Conservation (phyloP, 2,888 invertebrate genomes). For the Eilema griseolum region DNA sequence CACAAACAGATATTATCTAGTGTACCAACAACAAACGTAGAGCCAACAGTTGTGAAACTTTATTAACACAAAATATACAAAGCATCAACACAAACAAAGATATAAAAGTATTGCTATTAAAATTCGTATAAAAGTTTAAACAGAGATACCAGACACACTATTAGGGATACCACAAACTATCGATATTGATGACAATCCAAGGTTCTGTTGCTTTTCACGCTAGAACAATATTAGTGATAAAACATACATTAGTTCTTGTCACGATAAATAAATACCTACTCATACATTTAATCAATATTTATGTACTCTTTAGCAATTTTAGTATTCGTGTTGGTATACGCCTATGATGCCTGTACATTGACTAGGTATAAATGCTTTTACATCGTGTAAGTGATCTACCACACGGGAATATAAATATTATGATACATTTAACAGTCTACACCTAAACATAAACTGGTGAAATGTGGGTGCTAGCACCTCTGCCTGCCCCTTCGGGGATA, state of each 20-base stretch:
- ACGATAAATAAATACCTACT: constrained; percentile 1
- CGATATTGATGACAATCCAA: constrained; percentile 6
- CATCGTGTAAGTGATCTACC: background rate
- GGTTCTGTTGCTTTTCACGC: constrained; percentile 3
- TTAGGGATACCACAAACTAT: background rate
- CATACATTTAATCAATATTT: background rate
- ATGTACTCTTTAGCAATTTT: background rate
- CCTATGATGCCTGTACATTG: background rate
- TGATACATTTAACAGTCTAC: no score
- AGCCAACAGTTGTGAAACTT: background rate
- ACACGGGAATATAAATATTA: no score
- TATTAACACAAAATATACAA: background rate
- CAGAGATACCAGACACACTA: background rate
- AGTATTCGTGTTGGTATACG: background rate
- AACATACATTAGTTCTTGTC: constrained; percentile 12
- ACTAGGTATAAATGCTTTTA: background rate
- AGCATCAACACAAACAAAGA: background rate
- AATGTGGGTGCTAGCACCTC: no score
- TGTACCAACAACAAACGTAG: no score
- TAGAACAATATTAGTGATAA: constrained; percentile 9
- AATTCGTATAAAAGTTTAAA: background rate
- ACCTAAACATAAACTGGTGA: no score
- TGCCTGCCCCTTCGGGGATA: no score
- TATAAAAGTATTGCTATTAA: no score
- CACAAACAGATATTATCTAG: background rate